Evolutionary conservation across 2,888 invertebrate genomes (phyloP), one percentile per base, ranked within the genome.

Genomic region (Lobophora halterata): DNA sequence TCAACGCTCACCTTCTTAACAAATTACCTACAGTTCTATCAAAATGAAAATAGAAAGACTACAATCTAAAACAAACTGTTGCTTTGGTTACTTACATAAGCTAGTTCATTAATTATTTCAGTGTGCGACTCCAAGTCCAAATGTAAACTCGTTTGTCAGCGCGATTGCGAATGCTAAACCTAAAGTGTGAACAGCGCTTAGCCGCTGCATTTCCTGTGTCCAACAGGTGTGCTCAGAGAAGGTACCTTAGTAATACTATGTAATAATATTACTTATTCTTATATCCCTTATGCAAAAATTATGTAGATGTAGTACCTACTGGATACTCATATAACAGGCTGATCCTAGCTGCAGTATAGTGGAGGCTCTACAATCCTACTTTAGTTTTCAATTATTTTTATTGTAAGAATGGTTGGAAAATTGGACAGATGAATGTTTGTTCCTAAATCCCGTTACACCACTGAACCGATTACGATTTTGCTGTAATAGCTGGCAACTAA

Each of bases 181-280:
- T 7, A 33, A 39, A 43, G 46, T 39, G 39, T 39, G 13, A 25
- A 18, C 7, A 19, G 18, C 33, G 9, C 20, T n/a, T 10, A 20
- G 17, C 28, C 18, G 18, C 7, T 28, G 11, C 5, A 10, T 19
- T 30, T 37, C 25, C 37, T 19, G 23, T 8, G 2, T 2, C 21
- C 40, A 30, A 34, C 40, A 40, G 29, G 40, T 34, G 33, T 29
- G 8, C n/a, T 17, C 10, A 24, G 17, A 31, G 31, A 28, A 36
- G 36, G 31, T 16, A 8, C 17, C 23, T 32, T 41, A 42, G 46
- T 40, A 34, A 17, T 16, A 32, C n/a, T n/a, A n/a, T n/a, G n/a
- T n/a, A n/a, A n/a, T n/a, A n/a, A n/a, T n/a, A n/a, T n/a, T n/a
- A n/a, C n/a, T n/a, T n/a, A n/a, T n/a, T n/a, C n/a, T n/a, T n/a